Evolutionary conservation across 1,140 invertebrate genomes (phyloP).

Genomic region (Drosophila tristis): DNA sequence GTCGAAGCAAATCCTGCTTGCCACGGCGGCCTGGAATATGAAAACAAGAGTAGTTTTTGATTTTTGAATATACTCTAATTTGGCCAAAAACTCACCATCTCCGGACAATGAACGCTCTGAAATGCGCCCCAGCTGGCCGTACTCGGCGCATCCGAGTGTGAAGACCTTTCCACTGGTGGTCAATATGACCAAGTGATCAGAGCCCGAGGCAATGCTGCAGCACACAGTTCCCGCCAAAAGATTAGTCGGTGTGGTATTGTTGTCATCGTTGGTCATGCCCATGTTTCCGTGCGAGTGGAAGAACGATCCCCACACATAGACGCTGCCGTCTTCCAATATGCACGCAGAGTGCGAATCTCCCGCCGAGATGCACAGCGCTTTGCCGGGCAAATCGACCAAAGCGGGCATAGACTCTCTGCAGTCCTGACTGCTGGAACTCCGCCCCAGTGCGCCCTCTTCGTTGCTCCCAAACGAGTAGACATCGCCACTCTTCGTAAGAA

Average conservation of each 20-base stretch:
- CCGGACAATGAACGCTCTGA: slow-evolving; percentile 70
- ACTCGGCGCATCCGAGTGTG: slow-evolving; percentile 95
- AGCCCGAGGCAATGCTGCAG: slow-evolving; percentile 92
- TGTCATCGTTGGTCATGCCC: slow-evolving; percentile 90
- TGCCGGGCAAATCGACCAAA: slow-evolving; percentile 88
- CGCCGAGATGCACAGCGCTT: slow-evolving; percentile 91
- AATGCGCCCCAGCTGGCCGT: slow-evolving; percentile 90
- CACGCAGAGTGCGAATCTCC: slow-evolving; percentile 97
- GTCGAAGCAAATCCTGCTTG: slow-evolving; percentile 87
- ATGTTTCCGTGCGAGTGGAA: slow-evolving; percentile 94
- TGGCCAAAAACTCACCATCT: slow-evolving; percentile 57
- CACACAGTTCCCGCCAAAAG: slow-evolving; percentile 86
- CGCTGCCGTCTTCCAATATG: slow-evolving; percentile 92
- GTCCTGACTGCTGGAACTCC: slow-evolving; percentile 89
- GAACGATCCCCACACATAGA: slow-evolving; percentile 95
- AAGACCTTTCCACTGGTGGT: slow-evolving; percentile 90
- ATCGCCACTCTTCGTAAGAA: slow-evolving; percentile 90
- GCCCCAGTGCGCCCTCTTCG: slow-evolving; percentile 96
- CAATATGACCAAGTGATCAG: slow-evolving; percentile 94
- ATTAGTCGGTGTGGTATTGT: slow-evolving; percentile 86
- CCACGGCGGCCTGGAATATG: slow-evolving; percentile 87
- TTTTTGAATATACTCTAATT: neutral
- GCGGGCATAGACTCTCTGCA: slow-evolving; percentile 90
- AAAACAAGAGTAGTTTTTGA: no score
- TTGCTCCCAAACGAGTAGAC: slow-evolving; percentile 90